A percentile compares a stretch with the other conserved stretches of the same genome.
Evolutionary conservation across 2,888 invertebrate genomes (phyloP).

Genomic region (Drosophila multiciliata): DNA sequence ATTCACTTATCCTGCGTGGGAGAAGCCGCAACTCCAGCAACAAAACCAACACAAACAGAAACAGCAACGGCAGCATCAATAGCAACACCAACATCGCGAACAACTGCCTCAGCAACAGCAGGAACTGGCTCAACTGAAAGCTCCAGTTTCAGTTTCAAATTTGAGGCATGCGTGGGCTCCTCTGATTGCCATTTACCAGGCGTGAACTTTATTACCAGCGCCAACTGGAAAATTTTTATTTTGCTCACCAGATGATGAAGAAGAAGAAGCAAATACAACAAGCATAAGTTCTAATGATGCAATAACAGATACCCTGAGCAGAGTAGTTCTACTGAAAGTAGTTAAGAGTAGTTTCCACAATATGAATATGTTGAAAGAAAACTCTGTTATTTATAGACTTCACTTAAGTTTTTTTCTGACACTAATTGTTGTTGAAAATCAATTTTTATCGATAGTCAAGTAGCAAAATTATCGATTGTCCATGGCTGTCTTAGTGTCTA

Average conservation of each 20-base stretch:
- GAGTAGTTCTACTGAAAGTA: too few species aligned
- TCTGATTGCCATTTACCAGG: not conserved
- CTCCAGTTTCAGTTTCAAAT: constrained; percentile 1
- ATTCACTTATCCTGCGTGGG: constrained; percentile 43
- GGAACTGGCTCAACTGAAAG: not conserved
- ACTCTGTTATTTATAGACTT: not conserved
- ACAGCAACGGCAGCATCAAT: not conserved
- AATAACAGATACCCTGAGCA: not conserved
- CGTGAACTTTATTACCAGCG: not conserved
- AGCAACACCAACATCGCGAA: not conserved
- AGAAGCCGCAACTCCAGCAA: constrained; percentile 5
- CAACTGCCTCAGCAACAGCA: not conserved
- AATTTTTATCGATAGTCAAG: not conserved
- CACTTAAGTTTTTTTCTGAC: not conserved
- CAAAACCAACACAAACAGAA: not conserved
- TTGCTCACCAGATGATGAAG: not conserved
- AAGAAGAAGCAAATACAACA: not conserved
- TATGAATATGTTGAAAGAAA: not conserved
- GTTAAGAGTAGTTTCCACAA: too few species aligned
- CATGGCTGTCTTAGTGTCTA: accelerated
- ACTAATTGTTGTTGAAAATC: not conserved
- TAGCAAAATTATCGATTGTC: not conserved
- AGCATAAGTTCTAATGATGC: not conserved
- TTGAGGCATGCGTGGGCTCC: not conserved
- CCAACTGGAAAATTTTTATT: not conserved